These are phyloP conservation scores for Propithecus perrieri DNA, from an alignment of 2,797 vertebrate genomes.

Conservation along the genomic window DNA sequence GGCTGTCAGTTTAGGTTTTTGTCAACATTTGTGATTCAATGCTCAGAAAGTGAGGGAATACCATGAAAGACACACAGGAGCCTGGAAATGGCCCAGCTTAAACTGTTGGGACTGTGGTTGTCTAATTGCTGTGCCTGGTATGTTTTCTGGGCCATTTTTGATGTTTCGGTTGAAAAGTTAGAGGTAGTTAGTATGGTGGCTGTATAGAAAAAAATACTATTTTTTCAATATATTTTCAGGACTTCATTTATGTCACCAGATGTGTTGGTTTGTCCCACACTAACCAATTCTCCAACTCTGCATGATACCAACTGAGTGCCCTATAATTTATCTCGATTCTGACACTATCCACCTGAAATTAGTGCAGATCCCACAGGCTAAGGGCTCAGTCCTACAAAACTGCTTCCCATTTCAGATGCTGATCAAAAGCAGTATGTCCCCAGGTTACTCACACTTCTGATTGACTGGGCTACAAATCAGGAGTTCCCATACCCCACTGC, in stretches of 20 bases:
- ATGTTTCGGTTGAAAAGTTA: neutral
- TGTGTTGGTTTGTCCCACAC: neutral
- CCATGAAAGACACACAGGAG: neutral
- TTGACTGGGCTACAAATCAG: neutral
- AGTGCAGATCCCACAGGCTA: neutral
- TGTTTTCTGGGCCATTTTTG: slow-evolving; percentile 9
- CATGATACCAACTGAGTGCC: neutral
- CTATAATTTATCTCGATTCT: neutral
- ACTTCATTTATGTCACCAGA: neutral
- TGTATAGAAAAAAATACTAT: neutral
- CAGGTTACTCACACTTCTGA: neutral
- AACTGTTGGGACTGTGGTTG: neutral
- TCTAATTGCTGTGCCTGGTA: neutral
- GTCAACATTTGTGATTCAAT: neutral
- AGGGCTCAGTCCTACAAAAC: neutral
- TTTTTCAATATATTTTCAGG: neutral
- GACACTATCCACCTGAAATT: neutral
- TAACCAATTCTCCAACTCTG: neutral
- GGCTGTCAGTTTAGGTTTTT: slow-evolving; percentile 13
- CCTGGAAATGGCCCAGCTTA: neutral
- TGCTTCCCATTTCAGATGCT: neutral
- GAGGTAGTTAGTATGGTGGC: neutral
- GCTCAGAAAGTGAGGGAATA: neutral
- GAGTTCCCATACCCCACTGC: neutral
- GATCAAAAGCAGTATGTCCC: neutral